Percentiles rank a stretch among this genome's conserved stretches.
Evolutionary conservation across 2,113 vertebrate species (phyloP).

Genomic region (Mesocricetus auratus): DNA sequence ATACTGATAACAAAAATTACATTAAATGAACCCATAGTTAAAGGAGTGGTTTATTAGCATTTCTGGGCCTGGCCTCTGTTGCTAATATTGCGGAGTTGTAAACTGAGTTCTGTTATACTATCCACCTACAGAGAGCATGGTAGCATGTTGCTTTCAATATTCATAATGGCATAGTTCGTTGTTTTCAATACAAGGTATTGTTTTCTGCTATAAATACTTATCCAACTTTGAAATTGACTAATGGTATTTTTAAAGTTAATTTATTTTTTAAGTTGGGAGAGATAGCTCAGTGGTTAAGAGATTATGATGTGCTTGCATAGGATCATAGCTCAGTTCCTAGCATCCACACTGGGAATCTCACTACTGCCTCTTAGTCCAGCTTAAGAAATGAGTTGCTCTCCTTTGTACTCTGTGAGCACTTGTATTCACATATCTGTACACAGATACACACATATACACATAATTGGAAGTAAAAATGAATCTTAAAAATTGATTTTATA

Average conservation of each 20-base stretch:
- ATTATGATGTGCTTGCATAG: neutral
- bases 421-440: neutral
- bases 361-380: neutral
- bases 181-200: neutral
- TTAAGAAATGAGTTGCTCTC: too few relatives aligned
- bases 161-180: neutral
- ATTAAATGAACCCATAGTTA: neutral
- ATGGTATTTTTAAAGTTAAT: slow-evolving; percentile 12
- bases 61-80: neutral
- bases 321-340: neutral
- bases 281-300: neutral
- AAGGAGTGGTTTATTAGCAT: neutral
- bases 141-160: slow-evolving; percentile 16
- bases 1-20: neutral
- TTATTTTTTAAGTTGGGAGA: neutral
- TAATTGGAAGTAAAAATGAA: neutral
- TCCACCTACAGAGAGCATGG: neutral
- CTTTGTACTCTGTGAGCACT: neutral
- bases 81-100: slow-evolving; percentile 1
- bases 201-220: slow-evolving; percentile 6
- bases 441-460: neutral
- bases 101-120: neutral
- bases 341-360: neutral
- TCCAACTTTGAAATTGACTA: neutral
- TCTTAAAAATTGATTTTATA: neutral